Evolutionary conservation across 1,140 invertebrate genomes (phyloP).

Genomic region (Drosophila pseudoobscura): DNA sequence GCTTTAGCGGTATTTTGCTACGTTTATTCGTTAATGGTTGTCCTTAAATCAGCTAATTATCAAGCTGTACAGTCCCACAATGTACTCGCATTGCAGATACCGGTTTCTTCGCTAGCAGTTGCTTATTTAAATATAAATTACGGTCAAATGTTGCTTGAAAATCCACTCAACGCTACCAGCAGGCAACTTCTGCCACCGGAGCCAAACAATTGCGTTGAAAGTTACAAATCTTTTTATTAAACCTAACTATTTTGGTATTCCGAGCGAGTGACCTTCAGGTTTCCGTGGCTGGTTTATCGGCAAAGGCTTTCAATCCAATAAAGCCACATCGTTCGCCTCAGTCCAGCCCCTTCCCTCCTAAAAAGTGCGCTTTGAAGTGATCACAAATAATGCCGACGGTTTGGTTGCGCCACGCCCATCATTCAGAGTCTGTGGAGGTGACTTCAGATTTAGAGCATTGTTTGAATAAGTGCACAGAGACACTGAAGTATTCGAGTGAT

Average conservation of each 20-base stretch:
- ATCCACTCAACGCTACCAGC: slow-evolving; percentile 26
- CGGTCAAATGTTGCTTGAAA: slow-evolving; percentile 48
- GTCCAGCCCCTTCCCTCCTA: neutral
- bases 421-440: slow-evolving; percentile 13
- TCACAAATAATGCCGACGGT: slow-evolving; percentile 34
- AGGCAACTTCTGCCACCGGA: slow-evolving; percentile 18
- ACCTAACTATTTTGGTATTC: slow-evolving; percentile 64
- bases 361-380: slow-evolving; percentile 4
- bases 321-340: too few relatives aligned
- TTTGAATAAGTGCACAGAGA: slow-evolving; percentile 26
- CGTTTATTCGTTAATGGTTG: slow-evolving; percentile 20
- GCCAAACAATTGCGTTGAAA: slow-evolving; percentile 64
- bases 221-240: slow-evolving; percentile 74
- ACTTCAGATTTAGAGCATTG: slow-evolving; percentile 21
- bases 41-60: slow-evolving; percentile 30
- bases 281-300: slow-evolving; percentile 38
- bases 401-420: slow-evolving; percentile 32
- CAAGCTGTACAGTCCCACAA: slow-evolving; percentile 32
- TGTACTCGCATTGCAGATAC: slow-evolving; percentile 34
- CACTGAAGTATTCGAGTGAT: neutral
- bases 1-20: neutral
- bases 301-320: slow-evolving; percentile 25
- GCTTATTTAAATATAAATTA: slow-evolving; percentile 68
- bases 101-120: slow-evolving; percentile 51
- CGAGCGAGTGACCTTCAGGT: slow-evolving; percentile 63